These are phyloP conservation scores for Drosophila carrolli DNA, from an alignment of 1,140 invertebrate species.

Conservation along the genomic window DNA sequence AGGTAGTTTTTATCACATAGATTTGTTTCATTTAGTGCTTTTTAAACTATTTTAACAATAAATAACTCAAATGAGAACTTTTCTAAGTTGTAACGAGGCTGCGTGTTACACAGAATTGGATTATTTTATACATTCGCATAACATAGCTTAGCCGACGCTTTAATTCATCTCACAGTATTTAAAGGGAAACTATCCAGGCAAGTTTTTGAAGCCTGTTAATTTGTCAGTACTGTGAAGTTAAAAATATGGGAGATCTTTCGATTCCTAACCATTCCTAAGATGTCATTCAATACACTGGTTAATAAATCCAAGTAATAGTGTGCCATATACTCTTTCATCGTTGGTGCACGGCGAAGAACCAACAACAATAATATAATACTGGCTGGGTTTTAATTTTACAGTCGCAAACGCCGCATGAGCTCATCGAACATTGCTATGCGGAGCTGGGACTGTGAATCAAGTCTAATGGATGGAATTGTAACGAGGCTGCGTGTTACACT, in stretches of 20 bases:
- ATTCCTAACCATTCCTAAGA: too few relatives aligned
- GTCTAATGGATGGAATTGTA: constrained; percentile 36
- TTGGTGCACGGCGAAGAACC: constrained; percentile 29
- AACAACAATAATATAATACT: constrained; percentile 79
- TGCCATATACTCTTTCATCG: constrained; percentile 75
- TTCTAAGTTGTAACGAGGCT: constrained; percentile 66
- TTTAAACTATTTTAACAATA: too few relatives aligned
- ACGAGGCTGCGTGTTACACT: constrained; percentile 79
- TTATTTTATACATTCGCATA: constrained; percentile 67
- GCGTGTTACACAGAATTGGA: constrained; percentile 72
- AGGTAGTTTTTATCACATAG: too few relatives aligned
- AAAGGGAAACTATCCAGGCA: constrained; percentile 26
- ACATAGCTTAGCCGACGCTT: constrained; percentile 78
- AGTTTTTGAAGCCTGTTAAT: constrained; percentile 32
- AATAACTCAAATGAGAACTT: too few relatives aligned
- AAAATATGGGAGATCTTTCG: too few relatives aligned
- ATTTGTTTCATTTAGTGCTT: too few relatives aligned
- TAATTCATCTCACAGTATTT: constrained; percentile 86
- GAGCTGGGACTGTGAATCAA: constrained; percentile 75
- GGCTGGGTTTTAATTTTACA: constrained; percentile 61
- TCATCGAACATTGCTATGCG: constrained; percentile 73
- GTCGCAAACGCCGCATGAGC: constrained; percentile 79
- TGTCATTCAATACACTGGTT: too few relatives aligned
- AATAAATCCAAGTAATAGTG: constrained; percentile 11
- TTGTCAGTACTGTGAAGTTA: constrained; percentile 63